Evolutionary conservation across 2,888 invertebrate species (phyloP), one percentile per base, ranked within the genome.

Genomic region (Drosophila mimica): DNA sequence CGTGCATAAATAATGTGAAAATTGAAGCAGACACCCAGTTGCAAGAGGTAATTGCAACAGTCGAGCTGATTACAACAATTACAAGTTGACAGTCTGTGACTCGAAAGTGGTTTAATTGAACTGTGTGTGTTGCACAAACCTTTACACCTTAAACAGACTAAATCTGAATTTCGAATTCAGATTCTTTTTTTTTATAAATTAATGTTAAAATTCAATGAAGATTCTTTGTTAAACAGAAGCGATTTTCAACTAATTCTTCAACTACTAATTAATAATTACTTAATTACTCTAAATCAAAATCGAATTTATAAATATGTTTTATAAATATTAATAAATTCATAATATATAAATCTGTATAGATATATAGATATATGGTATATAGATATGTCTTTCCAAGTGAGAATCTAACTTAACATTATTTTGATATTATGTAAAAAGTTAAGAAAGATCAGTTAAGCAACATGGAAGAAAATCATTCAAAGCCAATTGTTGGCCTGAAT

Each of bases 1-100:
- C 51, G 17, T 17, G 71, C 13, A 57, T 59, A 51, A 65, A 74
- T 74, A 52, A 77, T 64, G 62, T 52, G 56, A 43, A 59, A 65
- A 76, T 61, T 69, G 72, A 71, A 57, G 53, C 25, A 28, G 28
- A 28, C 17, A 28, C 40, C n/a, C 40, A 15, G 25, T 25, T 25
- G 25, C 25, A 25, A 25, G 20, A 46, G 7, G 25, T 25, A 28
- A 25, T 25, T 46, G 46, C 46, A 46, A 46, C 8, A 7, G 20
- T 13, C 46, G 20, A 46, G 7, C 15, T 46, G 25, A 25, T 46
- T 8, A 25, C 8, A 15, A 46, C 25, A 28, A 8, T 46, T 2
- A 46, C 46, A 25, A 46, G 46, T 4, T 25, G 20, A 15, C 25
- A 46, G 15, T 15, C 15, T 46, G 20, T 4, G 0, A 2, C 13